Evolutionary conservation across 1,140 invertebrate species (phyloP), one percentile per base, ranked within the genome.

Genomic region (Parapsyche elsis): DNA sequence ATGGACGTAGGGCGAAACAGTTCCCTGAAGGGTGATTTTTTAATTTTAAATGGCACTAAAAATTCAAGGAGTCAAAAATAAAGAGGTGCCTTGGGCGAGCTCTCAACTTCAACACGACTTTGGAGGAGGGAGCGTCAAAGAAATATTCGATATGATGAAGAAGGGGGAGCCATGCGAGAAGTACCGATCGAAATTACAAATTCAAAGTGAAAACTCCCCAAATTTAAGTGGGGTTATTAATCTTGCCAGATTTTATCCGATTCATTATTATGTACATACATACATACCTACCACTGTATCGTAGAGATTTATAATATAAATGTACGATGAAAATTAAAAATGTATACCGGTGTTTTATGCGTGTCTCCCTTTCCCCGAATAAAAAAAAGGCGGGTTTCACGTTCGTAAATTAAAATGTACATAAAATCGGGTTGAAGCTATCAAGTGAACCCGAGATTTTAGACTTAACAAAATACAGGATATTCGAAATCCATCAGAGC

Each of bases 171-270:
- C 59, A 21, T 61, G 21, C 59, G 59, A 61, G n/a, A 23, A 23
- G 21, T 61, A 61, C n/a, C 59, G n/a, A 61, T 61, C n/a, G 21
- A 61, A 61, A 61, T 61, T 61, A 61, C n/a, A 61, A 61, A 61
- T 61, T 61, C 59, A 23, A 61, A 21, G 59, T 61, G 59, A 61
- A 23, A 61, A 61, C 19, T 53, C 16, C 49, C 49, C 49, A 12
- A 12, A 16, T 53, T 53, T 53, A 53, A 53, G 49, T 14, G 16
- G 49, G 49, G 49, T 53, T 53, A 53, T 53, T 53, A 53, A 53
- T 53, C 49, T 53, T 53, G 12, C 49, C 49, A 2, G 49, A 53
- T 53, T 14, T 53, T 53, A 53, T 53, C 49, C 49, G 49, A 53
- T 53, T 53, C 16, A 53, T 12, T 53, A 53, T 53, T 53, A 53